Base-by-base conservation (phyloP, 2,888 invertebrate species). In the Rhamphomyia laevipes region DNA sequence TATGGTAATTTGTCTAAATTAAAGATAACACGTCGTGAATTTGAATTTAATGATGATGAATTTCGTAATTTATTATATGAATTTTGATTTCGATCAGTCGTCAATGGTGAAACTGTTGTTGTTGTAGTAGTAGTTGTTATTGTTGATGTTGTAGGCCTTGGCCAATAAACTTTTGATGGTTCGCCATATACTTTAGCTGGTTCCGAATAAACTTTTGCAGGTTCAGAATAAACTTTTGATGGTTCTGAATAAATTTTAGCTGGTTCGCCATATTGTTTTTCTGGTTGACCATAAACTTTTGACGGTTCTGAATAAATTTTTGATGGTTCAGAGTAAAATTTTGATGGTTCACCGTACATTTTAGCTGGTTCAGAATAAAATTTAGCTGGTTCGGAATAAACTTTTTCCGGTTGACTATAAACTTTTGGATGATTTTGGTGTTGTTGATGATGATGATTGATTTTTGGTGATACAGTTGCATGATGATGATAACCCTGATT, bases 301-400 rank as follows among this genome's bases (percentile, higher is more conserved):
- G 80, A 76, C 0, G 80, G 80, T 56, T 76, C 73, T 5, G 74
- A 73, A 56, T 77, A 77, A 18, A 76, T 70, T 57, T 76, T 77
- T 1, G 77, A 73, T 0, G 81, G 81, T 59, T 78, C 77, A 15
- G 77, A 74, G 58, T 77, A 77, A 16, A 74, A 62, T 53, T 73
- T 74, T 1, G 73, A 68, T 0, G 75, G 74, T 41, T 72, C 67
- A 44, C 72, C 66, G 59, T 76, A 77, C 48, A 74, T 62, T 57
- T 73, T 73, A 1, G 73, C 66, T 0, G 74, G 73, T 48, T 74
- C 71, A 1, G 73, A 66, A 57, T 76, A 76, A 15, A 74, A 66
- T 51, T 73, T 74, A 1, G 80, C 75, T 1, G 80, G 79, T 59
- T 75, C 73, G 2, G 70, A 61, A 56, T 73, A 73, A 12, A 70